These are phyloP conservation scores for Drosophila suzukii DNA, from an alignment of 1,140 invertebrate genomes.

Conservation along the genomic window DNA sequence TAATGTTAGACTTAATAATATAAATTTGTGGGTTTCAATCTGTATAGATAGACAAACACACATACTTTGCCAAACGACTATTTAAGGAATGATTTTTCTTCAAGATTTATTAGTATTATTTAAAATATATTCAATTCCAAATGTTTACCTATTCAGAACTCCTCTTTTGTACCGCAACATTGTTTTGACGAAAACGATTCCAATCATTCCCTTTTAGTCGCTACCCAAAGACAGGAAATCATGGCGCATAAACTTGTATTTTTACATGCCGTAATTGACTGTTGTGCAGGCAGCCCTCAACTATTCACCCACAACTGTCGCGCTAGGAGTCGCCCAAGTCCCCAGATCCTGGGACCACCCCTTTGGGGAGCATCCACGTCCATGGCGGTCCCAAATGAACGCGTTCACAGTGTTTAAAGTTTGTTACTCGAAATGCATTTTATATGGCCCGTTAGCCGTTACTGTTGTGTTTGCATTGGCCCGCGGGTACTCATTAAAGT, in stretches of 20 bases:
- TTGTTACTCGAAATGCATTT: conserved; percentile 79
- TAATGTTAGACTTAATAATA: too few relatives aligned
- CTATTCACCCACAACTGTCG: conserved; percentile 36
- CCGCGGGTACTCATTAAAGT: conserved; percentile 70
- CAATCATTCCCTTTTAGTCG: not conserved
- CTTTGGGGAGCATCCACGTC: conserved; percentile 27
- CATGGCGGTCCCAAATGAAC: conserved; percentile 68
- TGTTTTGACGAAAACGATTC: not conserved
- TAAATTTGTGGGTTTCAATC: too few relatives aligned
- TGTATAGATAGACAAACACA: too few relatives aligned
- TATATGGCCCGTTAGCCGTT: conserved; percentile 76
- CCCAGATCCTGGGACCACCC: not conserved
- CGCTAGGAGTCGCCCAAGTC: not conserved
- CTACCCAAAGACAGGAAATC: not conserved
- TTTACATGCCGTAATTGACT: conserved; percentile 27
- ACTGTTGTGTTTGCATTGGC: conserved; percentile 70
- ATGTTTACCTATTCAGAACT: too few relatives aligned
- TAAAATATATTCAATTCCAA: too few relatives aligned
- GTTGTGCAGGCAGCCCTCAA: conserved; percentile 10
- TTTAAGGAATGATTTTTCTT: too few relatives aligned
- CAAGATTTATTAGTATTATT: too few relatives aligned
- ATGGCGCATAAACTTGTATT: conserved; percentile 18
- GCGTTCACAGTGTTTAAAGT: conserved; percentile 70
- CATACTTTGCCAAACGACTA: too few relatives aligned
- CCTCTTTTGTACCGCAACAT: too few relatives aligned